phyloP scores from a whole-genome alignment of 1,140 invertebrate genomes.

The Mylabris phalerata region DNA sequence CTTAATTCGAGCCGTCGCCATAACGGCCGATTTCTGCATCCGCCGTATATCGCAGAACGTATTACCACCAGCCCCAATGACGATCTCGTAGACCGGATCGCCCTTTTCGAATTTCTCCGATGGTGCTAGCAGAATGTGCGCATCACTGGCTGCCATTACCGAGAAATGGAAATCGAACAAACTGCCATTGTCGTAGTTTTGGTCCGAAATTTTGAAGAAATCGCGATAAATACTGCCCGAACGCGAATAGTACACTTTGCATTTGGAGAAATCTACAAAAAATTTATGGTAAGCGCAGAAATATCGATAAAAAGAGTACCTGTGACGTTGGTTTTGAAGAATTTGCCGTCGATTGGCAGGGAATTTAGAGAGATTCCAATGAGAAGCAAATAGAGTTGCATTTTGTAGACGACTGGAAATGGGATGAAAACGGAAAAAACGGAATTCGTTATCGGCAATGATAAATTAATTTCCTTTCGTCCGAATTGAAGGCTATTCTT shows the following conservation, averaged over 20 bases:
- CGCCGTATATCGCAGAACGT: slow-evolving; percentile 53
- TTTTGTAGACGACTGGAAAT: background rate
- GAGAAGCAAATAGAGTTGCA: too few species aligned
- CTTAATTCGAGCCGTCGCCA: slow-evolving; percentile 43
- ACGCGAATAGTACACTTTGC: slow-evolving; percentile 44
- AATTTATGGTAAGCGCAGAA: background rate
- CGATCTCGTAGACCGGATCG: slow-evolving; percentile 55
- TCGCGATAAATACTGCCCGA: slow-evolving; percentile 47
- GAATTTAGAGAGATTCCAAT: background rate
- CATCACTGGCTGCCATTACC: slow-evolving; percentile 51
- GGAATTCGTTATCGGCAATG: too few species aligned
- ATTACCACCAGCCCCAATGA: slow-evolving; percentile 54
- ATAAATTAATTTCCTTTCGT: too few species aligned
- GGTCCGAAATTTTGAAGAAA: slow-evolving; percentile 40
- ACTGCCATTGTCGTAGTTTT: slow-evolving; percentile 27
- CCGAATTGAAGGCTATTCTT: too few species aligned
- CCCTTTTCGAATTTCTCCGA: slow-evolving; percentile 33
- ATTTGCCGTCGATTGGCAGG: background rate
- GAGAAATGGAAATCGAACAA: slow-evolving; percentile 51
- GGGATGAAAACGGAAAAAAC: background rate
- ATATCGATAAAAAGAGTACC: slow-evolving; percentile 2
- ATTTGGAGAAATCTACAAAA: slow-evolving; percentile 33
- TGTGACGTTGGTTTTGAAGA: slow-evolving; percentile 20
- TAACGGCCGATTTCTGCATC: slow-evolving; percentile 45
- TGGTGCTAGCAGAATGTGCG: slow-evolving; percentile 52